Evolutionary conservation across 2,888 invertebrate genomes (phyloP).

Genomic region (Mythimna impura): DNA sequence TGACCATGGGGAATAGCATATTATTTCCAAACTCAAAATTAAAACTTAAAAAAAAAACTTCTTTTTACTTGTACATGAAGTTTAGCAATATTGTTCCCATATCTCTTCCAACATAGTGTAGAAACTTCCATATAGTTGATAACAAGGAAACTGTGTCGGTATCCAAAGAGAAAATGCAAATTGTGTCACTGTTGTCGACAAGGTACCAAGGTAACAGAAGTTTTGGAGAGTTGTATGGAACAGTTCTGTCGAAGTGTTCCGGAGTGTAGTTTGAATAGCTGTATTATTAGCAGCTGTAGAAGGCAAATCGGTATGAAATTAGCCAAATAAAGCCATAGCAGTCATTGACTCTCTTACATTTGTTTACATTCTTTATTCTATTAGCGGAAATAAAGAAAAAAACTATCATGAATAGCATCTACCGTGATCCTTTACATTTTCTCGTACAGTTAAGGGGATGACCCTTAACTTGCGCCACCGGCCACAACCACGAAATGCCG

Average conservation of each 20-base stretch:
- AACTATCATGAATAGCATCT: too few relatives aligned
- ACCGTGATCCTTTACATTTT: too few relatives aligned
- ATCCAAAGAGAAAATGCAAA: slow-evolving; percentile 58
- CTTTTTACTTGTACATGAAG: not conserved
- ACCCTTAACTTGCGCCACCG: too few relatives aligned
- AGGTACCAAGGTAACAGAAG: slow-evolving; percentile 31
- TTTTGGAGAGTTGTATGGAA: slow-evolving; percentile 20
- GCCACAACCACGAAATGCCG: too few relatives aligned
- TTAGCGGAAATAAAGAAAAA: too few relatives aligned
- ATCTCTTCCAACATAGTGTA: slow-evolving; percentile 12
- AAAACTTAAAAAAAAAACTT: not conserved
- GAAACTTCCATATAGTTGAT: slow-evolving; percentile 34
- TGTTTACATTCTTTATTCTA: too few relatives aligned
- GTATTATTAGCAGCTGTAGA: not conserved
- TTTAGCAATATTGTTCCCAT: slow-evolving; percentile 14
- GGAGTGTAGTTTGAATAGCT: slow-evolving; percentile 21
- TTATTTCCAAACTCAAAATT: too few relatives aligned
- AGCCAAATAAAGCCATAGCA: too few relatives aligned
- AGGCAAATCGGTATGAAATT: too few relatives aligned
- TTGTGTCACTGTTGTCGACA: slow-evolving; percentile 30
- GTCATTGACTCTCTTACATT: too few relatives aligned
- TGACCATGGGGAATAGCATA: too few relatives aligned
- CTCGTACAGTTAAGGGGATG: too few relatives aligned
- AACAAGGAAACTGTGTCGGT: slow-evolving; percentile 39
- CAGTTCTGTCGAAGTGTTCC: slow-evolving; percentile 31